phyloP scores from a whole-genome alignment of 2,888 invertebrate genomes.

The Eumerus sabulonum region DNA sequence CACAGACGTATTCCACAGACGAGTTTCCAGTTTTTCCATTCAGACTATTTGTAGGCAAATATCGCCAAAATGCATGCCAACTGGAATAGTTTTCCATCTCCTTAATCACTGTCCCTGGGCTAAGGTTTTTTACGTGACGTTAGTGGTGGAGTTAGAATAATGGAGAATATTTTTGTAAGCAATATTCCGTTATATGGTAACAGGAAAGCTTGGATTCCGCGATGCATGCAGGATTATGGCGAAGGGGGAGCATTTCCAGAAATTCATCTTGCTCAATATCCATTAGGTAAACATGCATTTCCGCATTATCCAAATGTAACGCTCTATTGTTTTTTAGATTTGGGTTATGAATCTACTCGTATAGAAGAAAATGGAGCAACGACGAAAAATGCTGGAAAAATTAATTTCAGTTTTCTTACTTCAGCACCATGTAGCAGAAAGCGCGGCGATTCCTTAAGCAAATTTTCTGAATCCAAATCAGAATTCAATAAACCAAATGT shows the following conservation, averaged over 20 bases:
- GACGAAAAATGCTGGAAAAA: constrained; percentile 82
- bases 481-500: constrained; percentile 84
- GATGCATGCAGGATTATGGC: constrained; percentile 86
- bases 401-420: constrained; percentile 84
- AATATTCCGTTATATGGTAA: constrained; percentile 89
- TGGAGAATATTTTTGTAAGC: background rate
- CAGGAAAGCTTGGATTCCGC: constrained; percentile 95
- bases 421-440: too few species aligned
- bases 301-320: background rate
- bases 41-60: too few species aligned
- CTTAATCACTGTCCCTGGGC: too few species aligned
- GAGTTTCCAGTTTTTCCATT: too few species aligned
- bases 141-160: too few species aligned
- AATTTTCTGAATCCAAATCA: too few species aligned
- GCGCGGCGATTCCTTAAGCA: too few species aligned
- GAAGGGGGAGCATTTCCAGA: constrained; percentile 99
- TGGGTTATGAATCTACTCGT: constrained; percentile 84
- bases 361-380: too few species aligned
- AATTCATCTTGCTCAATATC: constrained; percentile 97
- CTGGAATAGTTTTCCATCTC: too few species aligned
- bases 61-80: too few species aligned
- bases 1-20: too few species aligned
- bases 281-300: constrained; percentile 90
- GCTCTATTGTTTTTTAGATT: constrained; percentile 79
- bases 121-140: too few species aligned